Evolutionary conservation across 2,797 vertebrate species (phyloP).

Genomic region (Manis pentadactyla): DNA sequence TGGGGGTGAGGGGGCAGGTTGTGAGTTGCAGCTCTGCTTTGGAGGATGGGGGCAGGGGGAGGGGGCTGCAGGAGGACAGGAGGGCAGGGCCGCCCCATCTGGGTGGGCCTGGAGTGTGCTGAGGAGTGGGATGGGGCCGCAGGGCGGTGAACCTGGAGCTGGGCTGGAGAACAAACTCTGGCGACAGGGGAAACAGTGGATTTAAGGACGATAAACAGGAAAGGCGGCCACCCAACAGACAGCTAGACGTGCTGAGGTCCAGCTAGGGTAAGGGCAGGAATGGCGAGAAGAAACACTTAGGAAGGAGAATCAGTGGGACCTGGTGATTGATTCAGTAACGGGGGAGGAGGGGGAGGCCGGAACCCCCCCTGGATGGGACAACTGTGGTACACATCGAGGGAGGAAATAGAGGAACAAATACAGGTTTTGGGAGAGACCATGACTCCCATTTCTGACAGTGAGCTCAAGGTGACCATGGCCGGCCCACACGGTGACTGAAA

Average conservation of each 20-base stretch:
- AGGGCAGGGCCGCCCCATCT: too few species aligned
- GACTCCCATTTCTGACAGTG: neutral
- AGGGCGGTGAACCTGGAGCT: neutral
- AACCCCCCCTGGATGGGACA: neutral
- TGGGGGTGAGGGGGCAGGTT: fast-evolving
- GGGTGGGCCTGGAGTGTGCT: too few species aligned
- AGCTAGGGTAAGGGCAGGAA: too few species aligned
- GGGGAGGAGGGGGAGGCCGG: neutral
- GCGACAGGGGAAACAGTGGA: neutral
- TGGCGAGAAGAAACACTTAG: neutral
- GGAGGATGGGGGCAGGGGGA: neutral
- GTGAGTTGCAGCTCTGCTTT: neutral
- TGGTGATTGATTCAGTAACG: neutral
- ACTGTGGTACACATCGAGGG: neutral
- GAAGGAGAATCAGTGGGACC: neutral
- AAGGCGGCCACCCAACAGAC: neutral
- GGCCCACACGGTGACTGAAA: neutral
- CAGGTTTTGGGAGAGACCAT: too few species aligned
- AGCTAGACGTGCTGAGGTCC: neutral
- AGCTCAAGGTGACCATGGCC: neutral
- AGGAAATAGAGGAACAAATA: neutral
- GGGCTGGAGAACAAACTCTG: neutral
- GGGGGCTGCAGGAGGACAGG: neutral
- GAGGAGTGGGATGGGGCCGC: too few species aligned
- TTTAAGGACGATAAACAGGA: neutral